These are phyloP conservation scores for Sebastes cheni DNA, from an alignment of 2,797 vertebrate genomes.

Conservation along the genomic window DNA sequence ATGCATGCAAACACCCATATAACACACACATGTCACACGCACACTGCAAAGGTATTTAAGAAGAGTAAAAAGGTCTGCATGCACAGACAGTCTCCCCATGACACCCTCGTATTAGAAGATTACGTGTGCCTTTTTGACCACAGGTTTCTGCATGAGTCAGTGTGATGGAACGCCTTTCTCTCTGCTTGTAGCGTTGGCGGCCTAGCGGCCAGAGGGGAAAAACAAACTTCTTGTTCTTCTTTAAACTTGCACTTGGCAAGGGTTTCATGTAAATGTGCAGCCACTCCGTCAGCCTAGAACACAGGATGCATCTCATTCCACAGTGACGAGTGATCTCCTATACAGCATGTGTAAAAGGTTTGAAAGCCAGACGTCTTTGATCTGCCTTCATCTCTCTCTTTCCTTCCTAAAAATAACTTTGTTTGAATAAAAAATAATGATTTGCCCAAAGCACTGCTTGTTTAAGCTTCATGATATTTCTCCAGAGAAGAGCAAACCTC, in stretches of 20 bases:
- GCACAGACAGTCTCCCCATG: background rate
- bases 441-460: background rate
- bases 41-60: constrained; percentile 2
- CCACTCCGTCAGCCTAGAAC: background rate
- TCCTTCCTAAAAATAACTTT: background rate
- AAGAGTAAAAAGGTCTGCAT: background rate
- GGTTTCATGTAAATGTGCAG: background rate
- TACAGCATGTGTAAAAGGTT: background rate
- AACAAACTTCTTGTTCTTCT: background rate
- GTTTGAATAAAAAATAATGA: background rate
- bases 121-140: background rate
- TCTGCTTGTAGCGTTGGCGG: background rate
- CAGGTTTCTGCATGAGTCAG: constrained; percentile 4
- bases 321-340: background rate
- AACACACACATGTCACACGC: background rate
- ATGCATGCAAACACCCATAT: background rate
- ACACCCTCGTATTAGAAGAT: background rate
- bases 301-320: background rate
- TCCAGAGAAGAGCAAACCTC: background rate
- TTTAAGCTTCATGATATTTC: background rate
- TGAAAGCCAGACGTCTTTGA: background rate
- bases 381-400: background rate
- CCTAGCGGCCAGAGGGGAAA: background rate
- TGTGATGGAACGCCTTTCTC: background rate
- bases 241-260: background rate